Conservation (phyloP, 64 coral and sea anemone genomes). For the Pocillopora verrucosa region DNA sequence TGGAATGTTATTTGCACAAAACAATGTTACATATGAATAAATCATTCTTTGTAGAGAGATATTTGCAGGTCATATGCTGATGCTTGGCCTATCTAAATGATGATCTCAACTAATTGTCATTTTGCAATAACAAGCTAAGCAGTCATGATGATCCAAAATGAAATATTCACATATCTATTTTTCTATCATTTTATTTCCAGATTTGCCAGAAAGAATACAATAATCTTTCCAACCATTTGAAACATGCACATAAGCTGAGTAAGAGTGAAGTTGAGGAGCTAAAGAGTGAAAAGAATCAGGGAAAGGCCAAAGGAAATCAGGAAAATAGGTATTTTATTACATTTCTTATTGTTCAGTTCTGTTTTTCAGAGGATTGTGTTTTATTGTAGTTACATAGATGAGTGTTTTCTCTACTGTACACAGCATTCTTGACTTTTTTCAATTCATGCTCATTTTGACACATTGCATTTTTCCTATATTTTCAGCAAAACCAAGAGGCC, state of each 20-base stretch:
- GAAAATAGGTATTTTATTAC: constrained; percentile 9
- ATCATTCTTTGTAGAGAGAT: too few species aligned
- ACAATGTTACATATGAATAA: too few species aligned
- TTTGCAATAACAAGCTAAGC: neutral
- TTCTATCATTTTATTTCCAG: constrained; percentile 44
- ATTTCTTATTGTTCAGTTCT: neutral
- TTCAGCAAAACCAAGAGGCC: constrained; percentile 32
- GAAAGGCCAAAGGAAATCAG: neutral
- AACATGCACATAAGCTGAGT: constrained; percentile 52
- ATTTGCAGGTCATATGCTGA: too few species aligned
- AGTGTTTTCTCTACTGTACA: neutral
- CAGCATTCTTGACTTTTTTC: constrained; percentile 7
- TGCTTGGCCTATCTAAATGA: too few species aligned
- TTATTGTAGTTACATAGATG: neutral
- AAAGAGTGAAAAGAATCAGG: neutral
- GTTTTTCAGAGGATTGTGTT: neutral
- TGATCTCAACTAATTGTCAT: neutral
- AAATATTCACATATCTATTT: neutral
- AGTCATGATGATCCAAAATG: neutral
- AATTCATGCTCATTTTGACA: neutral
- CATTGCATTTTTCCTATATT: neutral
- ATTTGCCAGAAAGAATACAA: constrained; percentile 57
- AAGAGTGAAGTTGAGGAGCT: constrained; percentile 43
- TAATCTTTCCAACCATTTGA: constrained; percentile 55
- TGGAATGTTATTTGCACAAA: too few species aligned